Evolutionary conservation across 2,113 vertebrate genomes (phyloP), one percentile per base, ranked within the genome.

Genomic region (Cyanoliseus patagonus): DNA sequence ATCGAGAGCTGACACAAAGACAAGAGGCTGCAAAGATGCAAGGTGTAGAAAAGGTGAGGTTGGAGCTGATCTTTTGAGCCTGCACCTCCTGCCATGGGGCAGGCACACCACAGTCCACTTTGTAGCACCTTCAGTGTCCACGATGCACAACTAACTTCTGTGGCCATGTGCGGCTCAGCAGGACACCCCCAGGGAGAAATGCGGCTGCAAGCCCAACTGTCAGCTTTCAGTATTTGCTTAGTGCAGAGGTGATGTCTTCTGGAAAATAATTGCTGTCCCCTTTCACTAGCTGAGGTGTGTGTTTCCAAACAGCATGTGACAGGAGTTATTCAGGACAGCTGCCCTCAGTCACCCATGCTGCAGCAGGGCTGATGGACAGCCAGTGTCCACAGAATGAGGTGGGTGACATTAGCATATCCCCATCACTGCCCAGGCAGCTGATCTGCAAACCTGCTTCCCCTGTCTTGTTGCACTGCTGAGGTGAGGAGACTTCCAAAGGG

Each of bases 161-260:
- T 27, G 16, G 16, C 8, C 1, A 1, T 6, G 0, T 44, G 47
- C 11, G 0, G 0, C 35, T 47, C 0, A 1, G n/a, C 4, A 4
- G 53, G 52, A 82, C 61, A 63, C 4, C 22, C 19, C 3, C 20
- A 11, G 24, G 49, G 11, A 44, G 35, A n/a, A 51, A 51, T 1
- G 1, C n/a, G 47, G 37, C 69, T 67, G 30, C 24, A 67, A 44
- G 61, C 66, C 42, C 52, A 74, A n/a, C 14, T 35, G 30, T 35
- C 19, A 11, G 53, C 46, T 82, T 82, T 27, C 1, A 0, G n/a
- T 69, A 44, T 86, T 77, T 94, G 76, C 76, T 86, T 74, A 86
- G 51, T 10, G 31, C 0, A 0, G 49, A 41, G 49, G 23, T 10
- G 5, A 47, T 2, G 6, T 42, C 59, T 76, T 77, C 61, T 63